These are phyloP conservation scores for Podargus strigoides DNA, from an alignment of 2,797 vertebrate genomes.

Conservation along the genomic window DNA sequence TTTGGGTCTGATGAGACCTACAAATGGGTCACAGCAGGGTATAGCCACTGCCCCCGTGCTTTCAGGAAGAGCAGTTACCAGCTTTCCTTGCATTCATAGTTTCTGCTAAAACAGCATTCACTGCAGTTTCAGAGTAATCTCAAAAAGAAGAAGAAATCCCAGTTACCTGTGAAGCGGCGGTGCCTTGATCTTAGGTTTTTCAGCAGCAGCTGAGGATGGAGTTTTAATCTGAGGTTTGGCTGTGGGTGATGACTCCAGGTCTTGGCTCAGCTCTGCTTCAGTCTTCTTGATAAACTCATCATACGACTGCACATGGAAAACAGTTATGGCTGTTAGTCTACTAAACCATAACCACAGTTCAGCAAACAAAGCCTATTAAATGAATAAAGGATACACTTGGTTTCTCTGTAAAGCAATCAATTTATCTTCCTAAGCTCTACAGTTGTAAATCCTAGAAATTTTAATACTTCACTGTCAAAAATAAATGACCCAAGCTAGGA, in stretches of 20 bases:
- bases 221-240: slow-evolving; percentile 83
- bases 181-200: slow-evolving; percentile 79
- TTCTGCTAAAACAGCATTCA: neutral
- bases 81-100: neutral
- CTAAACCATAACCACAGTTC: neutral
- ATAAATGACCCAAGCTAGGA: neutral
- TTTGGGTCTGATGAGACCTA: neutral
- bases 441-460: neutral
- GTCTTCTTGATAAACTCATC: slow-evolving; percentile 97
- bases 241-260: slow-evolving; percentile 77
- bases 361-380: neutral
- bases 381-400: fast-evolving
- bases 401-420: neutral
- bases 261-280: slow-evolving; percentile 88
- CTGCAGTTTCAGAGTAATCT: neutral
- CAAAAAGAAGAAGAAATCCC: neutral
- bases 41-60: neutral
- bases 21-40: neutral
- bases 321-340: neutral
- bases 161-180: slow-evolving; percentile 80
- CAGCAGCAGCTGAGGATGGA: slow-evolving; percentile 72
- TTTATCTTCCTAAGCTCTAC: neutral
- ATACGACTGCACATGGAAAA: slow-evolving; percentile 80
- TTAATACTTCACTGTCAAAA: neutral
- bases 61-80: neutral